Percentiles rank a stretch among this genome's conserved stretches.
phyloP scores from a whole-genome alignment of 2,113 vertebrate species.

The Cathartes aura region DNA sequence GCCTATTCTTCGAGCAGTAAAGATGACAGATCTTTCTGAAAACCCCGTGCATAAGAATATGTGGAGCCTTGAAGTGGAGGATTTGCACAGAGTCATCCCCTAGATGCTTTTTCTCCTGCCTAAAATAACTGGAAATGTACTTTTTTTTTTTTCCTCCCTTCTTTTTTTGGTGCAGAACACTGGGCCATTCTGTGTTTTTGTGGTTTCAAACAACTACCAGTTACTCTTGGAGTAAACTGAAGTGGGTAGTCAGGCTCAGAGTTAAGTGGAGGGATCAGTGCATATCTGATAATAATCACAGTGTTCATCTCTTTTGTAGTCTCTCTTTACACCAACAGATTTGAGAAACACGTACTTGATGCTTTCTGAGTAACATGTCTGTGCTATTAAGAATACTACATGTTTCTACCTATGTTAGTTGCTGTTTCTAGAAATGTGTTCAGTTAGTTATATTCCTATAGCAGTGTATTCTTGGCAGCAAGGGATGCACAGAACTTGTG shows the following conservation, averaged over 20 bases:
- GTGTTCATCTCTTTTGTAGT: not conserved
- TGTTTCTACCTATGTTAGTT: not conserved
- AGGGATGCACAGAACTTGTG: rapidly evolving
- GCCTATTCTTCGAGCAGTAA: slow-evolving; percentile 88
- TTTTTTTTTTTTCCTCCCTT: not conserved
- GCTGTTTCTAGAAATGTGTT: not conserved
- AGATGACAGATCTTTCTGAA: slow-evolving; percentile 90
- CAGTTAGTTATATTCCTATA: not conserved
- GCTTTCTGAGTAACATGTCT: not conserved
- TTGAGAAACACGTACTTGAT: not conserved
- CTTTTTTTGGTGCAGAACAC: not conserved
- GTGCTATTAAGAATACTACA: not conserved
- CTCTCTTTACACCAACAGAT: not conserved
- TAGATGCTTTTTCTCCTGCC: slow-evolving; percentile 26
- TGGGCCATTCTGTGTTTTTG: not conserved
- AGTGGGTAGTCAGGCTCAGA: not conserved
- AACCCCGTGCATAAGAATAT: slow-evolving; percentile 81
- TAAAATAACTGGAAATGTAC: not conserved
- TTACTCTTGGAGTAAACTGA: not conserved
- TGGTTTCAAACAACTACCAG: not conserved
- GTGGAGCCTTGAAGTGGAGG: slow-evolving; percentile 92
- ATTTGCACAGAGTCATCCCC: slow-evolving; percentile 83
- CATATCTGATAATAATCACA: not conserved
- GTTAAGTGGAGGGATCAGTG: not conserved
- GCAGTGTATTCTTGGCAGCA: not conserved